phyloP scores from a whole-genome alignment of 2,888 invertebrate genomes.

The Patella caerulea region DNA sequence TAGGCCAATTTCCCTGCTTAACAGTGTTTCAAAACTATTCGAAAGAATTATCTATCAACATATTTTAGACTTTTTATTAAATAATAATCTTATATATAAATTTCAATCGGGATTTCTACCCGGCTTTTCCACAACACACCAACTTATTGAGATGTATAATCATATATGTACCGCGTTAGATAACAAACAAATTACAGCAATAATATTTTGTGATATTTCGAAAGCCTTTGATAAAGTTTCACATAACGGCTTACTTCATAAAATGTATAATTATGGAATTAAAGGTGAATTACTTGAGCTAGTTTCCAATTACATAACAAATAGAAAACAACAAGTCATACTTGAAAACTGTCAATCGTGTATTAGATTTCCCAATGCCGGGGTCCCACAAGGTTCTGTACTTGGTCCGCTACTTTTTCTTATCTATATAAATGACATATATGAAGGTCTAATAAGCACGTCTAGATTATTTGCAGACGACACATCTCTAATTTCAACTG shows the following conservation, averaged over 20 bases:
- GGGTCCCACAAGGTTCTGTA: not conserved
- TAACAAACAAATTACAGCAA: constrained; percentile 32
- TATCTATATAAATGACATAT: not conserved
- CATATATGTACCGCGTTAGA: constrained; percentile 32
- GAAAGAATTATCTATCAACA: constrained; percentile 39
- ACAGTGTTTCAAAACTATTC: constrained; percentile 33
- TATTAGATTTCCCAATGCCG: not conserved
- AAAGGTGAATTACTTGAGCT: not conserved
- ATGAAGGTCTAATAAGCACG: not conserved
- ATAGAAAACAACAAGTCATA: not conserved
- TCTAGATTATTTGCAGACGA: not conserved
- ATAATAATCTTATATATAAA: constrained; percentile 35
- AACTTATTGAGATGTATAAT: constrained; percentile 37
- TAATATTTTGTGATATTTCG: constrained; percentile 37
- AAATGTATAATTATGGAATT: constrained; percentile 19
- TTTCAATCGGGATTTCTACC: constrained; percentile 40
- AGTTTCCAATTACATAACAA: not conserved
- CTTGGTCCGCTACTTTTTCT: not conserved
- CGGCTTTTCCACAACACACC: constrained; percentile 37
- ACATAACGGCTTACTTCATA: constrained; percentile 14
- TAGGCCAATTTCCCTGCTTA: constrained; percentile 38
- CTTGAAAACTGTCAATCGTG: not conserved
- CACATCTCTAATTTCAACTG: not conserved
- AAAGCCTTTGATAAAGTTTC: constrained; percentile 21
- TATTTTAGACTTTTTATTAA: constrained; percentile 31